A percentile compares a stretch with the other conserved stretches of the same genome.
These are phyloP conservation scores for Synanthedon andrenaeformis DNA, from an alignment of 2,888 invertebrate species.

Conservation along the genomic window DNA sequence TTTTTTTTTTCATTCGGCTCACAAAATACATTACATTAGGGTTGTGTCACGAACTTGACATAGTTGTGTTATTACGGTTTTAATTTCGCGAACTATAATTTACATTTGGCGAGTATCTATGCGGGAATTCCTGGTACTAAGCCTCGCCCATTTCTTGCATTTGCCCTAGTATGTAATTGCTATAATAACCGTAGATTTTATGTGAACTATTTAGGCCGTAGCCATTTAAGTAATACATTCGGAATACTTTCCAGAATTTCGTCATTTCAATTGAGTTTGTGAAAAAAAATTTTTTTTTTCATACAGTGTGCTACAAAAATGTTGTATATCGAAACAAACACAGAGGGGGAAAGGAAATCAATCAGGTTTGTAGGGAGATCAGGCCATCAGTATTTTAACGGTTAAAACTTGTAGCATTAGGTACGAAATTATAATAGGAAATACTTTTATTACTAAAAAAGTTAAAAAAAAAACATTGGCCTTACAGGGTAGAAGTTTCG, in stretches of 20 bases:
- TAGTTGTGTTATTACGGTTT: background rate
- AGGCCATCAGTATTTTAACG: too few relatives aligned
- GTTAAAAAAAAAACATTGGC: too few relatives aligned
- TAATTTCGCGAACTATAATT: background rate
- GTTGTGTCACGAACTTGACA: background rate
- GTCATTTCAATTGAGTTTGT: too few relatives aligned
- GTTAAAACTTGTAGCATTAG: too few relatives aligned
- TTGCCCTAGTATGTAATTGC: constrained; percentile 7
- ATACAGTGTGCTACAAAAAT: too few relatives aligned
- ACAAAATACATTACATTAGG: background rate
- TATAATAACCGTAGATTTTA: background rate
- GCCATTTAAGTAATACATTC: constrained; percentile 8
- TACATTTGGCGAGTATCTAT: background rate
- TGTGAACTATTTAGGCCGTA: constrained; percentile 4
- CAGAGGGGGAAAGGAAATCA: too few relatives aligned
- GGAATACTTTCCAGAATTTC: background rate
- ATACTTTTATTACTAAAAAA: too few relatives aligned
- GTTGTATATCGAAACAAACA: too few relatives aligned
- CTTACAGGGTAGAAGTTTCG: too few relatives aligned
- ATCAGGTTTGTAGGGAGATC: too few relatives aligned
- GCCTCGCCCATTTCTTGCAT: constrained; percentile 7
- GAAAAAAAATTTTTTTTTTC: too few relatives aligned
- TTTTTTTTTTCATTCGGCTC: background rate
- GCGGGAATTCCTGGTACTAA: background rate
- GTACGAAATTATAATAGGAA: too few relatives aligned